Conservation (phyloP, 2,797 vertebrate species). For the Coilia nasus region DNA sequence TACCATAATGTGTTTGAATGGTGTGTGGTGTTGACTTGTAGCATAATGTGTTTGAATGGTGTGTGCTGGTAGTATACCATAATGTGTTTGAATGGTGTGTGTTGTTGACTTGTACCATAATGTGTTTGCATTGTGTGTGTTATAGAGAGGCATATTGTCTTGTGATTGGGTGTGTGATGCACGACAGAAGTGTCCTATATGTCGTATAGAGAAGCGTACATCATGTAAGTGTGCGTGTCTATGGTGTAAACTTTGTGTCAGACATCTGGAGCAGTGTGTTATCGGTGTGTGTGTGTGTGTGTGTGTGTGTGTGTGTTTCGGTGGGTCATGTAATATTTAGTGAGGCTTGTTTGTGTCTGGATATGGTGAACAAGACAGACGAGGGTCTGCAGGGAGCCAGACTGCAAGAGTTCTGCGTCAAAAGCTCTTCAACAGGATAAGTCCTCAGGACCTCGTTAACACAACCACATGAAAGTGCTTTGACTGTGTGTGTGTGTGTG, state of each 20-base stretch:
- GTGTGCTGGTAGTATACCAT: too few relatives aligned
- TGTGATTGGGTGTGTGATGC: too few relatives aligned
- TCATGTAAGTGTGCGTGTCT: background rate
- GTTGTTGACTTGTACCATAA: background rate
- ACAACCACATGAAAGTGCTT: slow-evolving; percentile 20
- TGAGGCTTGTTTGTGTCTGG: background rate
- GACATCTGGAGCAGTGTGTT: too few relatives aligned
- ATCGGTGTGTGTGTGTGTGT: background rate
- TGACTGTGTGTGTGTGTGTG: background rate
- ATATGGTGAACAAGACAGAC: background rate
- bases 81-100: too few relatives aligned
- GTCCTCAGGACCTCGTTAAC: slow-evolving; percentile 21
- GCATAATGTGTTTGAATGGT: too few relatives aligned
- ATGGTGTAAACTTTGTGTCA: background rate
- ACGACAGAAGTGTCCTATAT: too few relatives aligned
- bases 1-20: too few relatives aligned
- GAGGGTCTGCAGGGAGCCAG: background rate
- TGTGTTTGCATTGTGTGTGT: background rate
- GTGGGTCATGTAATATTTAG: background rate
- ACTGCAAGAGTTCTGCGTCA: background rate
- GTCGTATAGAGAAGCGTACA: too few relatives aligned
- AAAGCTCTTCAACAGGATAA: background rate
- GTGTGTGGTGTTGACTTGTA: too few relatives aligned
- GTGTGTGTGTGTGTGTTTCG: slow-evolving; percentile 6
- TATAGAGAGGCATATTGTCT: background rate